Evolutionary conservation across 2,797 vertebrate genomes (phyloP), one percentile per base, ranked within the genome.

Genomic region (Argentina silus): DNA sequence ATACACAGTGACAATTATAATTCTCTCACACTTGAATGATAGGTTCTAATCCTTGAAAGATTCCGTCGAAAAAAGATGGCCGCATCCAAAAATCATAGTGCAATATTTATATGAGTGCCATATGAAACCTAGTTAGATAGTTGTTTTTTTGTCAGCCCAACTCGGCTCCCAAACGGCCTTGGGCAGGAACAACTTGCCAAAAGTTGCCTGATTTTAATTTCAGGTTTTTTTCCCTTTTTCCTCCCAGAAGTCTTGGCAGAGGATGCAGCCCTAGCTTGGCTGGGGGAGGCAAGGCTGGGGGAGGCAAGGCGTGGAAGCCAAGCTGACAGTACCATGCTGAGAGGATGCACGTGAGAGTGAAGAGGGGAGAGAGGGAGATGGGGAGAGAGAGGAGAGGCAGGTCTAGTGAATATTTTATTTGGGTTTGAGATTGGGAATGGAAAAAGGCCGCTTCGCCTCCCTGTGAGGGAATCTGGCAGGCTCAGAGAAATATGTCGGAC

Each of bases 21-120:
- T 70, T 82, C 74, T 68, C 43, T 80, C 57, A 21, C 66, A 81
- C 75, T 64, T 56, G 73, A 76, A 77, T 27, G 47, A 9, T 48
- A 11, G 47, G 64, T 74, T 73, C 66, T 81, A 83, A 88, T 89
- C 82, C 72, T 70, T 83, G 69, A 69, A 81, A 73, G 74, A 87
- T 74, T 77, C 51, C 51, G 83, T 74, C 57, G 61, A 72, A 65
- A 72, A 67, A 43, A 71, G 11, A 42, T 67, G 66, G 67, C 72
- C 68, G 50, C 71, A 67, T 36, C 75, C 82, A 59, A 68, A 79
- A 61, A 79, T 74, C 51, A 56, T 77, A 61, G 0, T 87, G 85
- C 77, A 90, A 81, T 89, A 90, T 92, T 88, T 77, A 88, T 87
- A 64, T 21, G 43, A 43, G 69, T 79, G 78, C 83, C 62, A 82